These are phyloP conservation scores for Elachura formosa DNA, from an alignment of 2,113 vertebrate genomes.

Conservation along the genomic window DNA sequence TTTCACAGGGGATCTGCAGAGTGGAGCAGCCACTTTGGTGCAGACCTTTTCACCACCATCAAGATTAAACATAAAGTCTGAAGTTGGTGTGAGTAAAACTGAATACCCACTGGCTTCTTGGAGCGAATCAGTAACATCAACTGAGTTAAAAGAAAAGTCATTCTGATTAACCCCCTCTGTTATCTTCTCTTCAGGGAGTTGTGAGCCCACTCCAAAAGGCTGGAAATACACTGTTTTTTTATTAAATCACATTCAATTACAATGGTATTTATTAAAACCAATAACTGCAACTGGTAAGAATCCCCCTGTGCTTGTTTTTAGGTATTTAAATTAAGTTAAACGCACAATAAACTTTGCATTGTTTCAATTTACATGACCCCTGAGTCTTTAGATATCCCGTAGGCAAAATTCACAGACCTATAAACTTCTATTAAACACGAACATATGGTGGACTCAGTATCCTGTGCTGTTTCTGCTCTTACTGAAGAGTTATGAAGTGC, in stretches of 20 bases:
- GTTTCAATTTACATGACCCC: slow-evolving; percentile 65
- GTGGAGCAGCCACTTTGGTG: background rate
- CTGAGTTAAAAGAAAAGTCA: background rate
- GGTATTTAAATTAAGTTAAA: slow-evolving; percentile 68
- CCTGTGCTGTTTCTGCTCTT: background rate
- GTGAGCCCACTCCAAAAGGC: background rate
- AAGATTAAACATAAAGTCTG: background rate
- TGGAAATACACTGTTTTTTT: slow-evolving; percentile 42
- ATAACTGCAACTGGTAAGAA: slow-evolving; percentile 57
- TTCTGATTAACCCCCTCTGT: background rate
- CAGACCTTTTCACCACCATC: background rate
- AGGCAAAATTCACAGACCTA: slow-evolving; percentile 66
- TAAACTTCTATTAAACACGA: slow-evolving; percentile 61
- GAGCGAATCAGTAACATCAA: background rate
- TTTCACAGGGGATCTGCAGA: background rate
- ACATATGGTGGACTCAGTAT: slow-evolving; percentile 36
- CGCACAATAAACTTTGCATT: slow-evolving; percentile 62
- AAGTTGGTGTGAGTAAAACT: background rate
- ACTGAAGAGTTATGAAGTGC: background rate
- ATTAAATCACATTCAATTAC: slow-evolving; percentile 57
- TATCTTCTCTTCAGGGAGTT: background rate
- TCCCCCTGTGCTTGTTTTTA: slow-evolving; percentile 56
- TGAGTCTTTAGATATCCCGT: slow-evolving; percentile 46
- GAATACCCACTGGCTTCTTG: background rate
- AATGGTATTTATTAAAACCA: slow-evolving; percentile 64